Evolutionary conservation across 2,113 vertebrate genomes (phyloP), one percentile per base, ranked within the genome.

Genomic region (Oreotrochilus melanogaster): DNA sequence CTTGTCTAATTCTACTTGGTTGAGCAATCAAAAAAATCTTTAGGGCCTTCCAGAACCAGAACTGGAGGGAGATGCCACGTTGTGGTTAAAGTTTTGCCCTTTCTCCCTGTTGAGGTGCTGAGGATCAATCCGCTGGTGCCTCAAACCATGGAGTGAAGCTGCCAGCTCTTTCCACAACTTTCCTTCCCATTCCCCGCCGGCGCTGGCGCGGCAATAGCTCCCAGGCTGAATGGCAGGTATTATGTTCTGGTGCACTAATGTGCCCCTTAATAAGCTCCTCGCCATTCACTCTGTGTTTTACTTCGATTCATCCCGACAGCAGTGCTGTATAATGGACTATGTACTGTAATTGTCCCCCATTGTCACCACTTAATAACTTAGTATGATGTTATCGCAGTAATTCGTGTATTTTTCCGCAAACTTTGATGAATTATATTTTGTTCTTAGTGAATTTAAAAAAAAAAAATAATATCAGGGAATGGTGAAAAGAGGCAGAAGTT

Each of bases 321-420:
- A 48, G 91, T 31, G 81, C 94, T 91, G 7, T 92, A 95, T 96
- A 96, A 96, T 95, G 95, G 95, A 60, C 80, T 93, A 72, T 81
- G 83, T 89, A 70, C 96, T 83, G 95, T 97, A 96, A 97, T 97
- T 97, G 93, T 96, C 93, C 94, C 80, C 66, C 93, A 95, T 97
- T 97, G 96, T 97, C 89, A 61, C 45, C 45, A n/a, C 74, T 93
- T 96, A 94, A 92, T 93, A 95, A 86, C 81, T 89, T 92, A 37
- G 60, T 51, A 60, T 50, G 91, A 91, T 93, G 91, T 88, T 95
- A 93, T 97, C 97, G 0, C 73, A 45, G 60, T 90, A 66, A 84
- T 91, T 93, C 6, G 3, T 65, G 7, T 47, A 18, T 58, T 93
- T 87, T 61, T 94, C 95, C 74, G 79, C 91, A 92, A 96, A 93